phyloP scores from a whole-genome alignment of 1,140 invertebrate genomes.

The Diorhabda carinulata region DNA sequence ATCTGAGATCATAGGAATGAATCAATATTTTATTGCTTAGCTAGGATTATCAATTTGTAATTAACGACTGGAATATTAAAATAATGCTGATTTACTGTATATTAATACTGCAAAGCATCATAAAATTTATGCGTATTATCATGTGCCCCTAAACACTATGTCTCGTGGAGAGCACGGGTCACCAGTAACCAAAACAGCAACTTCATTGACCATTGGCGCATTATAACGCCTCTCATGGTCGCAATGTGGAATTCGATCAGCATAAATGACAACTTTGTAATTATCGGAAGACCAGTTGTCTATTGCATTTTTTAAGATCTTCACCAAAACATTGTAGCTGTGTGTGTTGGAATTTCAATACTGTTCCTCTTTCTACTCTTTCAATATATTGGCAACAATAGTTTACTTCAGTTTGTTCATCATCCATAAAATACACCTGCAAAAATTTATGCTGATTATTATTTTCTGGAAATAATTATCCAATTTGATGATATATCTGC shows the following conservation, averaged over 20 bases:
- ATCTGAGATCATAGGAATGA: too few species aligned
- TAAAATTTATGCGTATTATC: too few species aligned
- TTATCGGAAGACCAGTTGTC: background rate
- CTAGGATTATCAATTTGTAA: too few species aligned
- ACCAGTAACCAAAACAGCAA: conserved; percentile 2
- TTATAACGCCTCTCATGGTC: background rate
- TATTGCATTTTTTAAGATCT: background rate
- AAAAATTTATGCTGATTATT: too few species aligned
- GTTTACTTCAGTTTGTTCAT: conserved; percentile 27
- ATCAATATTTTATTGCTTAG: too few species aligned
- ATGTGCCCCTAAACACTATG: background rate
- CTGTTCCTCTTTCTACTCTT: conserved; percentile 8
- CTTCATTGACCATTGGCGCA: background rate
- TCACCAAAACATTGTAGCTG: background rate
- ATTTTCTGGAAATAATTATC: too few species aligned
- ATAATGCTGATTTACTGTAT: too few species aligned
- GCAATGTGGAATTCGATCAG: background rate
- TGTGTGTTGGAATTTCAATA: background rate
- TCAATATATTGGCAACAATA: conserved; percentile 13
- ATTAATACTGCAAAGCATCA: too few species aligned
- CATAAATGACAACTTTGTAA: background rate
- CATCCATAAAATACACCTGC: too few species aligned
- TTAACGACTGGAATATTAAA: too few species aligned
- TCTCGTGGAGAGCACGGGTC: conserved; percentile 4
- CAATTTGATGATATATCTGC: too few species aligned